Evolutionary conservation across 2,888 invertebrate species (phyloP), one percentile per base, ranked within the genome.

Genomic region (Drosophila colorata): DNA sequence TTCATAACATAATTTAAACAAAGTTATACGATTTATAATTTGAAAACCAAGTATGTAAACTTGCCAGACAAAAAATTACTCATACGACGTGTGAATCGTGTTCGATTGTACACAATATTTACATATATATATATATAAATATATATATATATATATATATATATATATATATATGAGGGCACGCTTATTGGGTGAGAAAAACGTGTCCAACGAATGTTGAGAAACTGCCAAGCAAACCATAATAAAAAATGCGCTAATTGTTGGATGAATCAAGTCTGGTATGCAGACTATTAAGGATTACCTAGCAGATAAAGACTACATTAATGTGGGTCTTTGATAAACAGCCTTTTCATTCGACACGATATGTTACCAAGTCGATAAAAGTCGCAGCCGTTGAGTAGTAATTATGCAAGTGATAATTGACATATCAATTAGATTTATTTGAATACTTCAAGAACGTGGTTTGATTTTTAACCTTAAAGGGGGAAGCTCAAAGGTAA

Each of bases 151-250:
- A 38, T 14, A 41, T 33, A 16, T 16, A 44, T 20, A 46, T 16
- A 14, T 9, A 23, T 53, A 40, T 25, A 25, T 14, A 9, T 33
- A 25, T 43, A 31, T n/a, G 33, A 11, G 31, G 78, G 72, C 86
- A 81, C 81, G 79, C 69, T 81, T 87, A 52, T 75, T 47, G 66
- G 33, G 28, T 68, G 64, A 64, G 65, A 84, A 74, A 81, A 84
- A 77, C 81, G 81, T 81, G 87, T 35, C 43, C 40, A 23, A 31
- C 49, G 47, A 63, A 46, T 38, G 28, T 72, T 68, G 53, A 44
- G 60, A 74, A 61, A 80, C 70, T 56, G 35, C 46, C 49, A 44
- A 76, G 40, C 49, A 55, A 66, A 33, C 33, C 33, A 33, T 1
- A 33, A 76, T 52, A 37, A 16, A 28, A 18, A 69, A 48, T 46